These are phyloP conservation scores for Aramus guarauna DNA, from an alignment of 2,113 vertebrate species.

Conservation along the genomic window DNA sequence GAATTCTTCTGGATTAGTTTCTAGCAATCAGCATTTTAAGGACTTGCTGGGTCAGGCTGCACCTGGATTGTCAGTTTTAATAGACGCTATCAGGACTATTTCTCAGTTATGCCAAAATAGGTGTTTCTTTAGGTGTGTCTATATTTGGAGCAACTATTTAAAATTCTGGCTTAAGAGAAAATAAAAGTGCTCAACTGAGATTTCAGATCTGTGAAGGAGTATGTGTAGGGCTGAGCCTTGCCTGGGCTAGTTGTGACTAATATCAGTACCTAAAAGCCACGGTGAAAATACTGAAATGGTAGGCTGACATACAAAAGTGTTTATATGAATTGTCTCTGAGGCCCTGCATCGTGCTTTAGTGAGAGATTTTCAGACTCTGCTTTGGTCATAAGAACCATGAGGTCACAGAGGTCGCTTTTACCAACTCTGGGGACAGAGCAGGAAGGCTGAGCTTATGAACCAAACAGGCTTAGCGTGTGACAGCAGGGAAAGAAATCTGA, in stretches of 20 bases:
- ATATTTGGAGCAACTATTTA: neutral
- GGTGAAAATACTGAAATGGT: neutral
- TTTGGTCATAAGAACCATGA: neutral
- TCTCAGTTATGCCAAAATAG: neutral
- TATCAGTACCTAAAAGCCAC: neutral
- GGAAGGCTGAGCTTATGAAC: neutral
- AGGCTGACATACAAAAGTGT: neutral
- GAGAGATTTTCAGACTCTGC: neutral
- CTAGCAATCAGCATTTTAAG: neutral
- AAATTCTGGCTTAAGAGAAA: neutral
- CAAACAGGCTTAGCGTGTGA: neutral
- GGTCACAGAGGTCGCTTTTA: neutral
- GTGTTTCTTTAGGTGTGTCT: neutral
- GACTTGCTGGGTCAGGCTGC: neutral
- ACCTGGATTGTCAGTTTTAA: neutral
- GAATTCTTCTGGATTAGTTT: neutral
- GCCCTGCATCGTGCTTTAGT: neutral
- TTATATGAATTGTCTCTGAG: neutral
- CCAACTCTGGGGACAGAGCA: fast-evolving
- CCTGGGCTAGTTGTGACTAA: neutral
- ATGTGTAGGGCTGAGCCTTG: neutral
- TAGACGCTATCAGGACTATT: neutral
- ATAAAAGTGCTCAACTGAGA: neutral
- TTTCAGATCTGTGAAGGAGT: neutral
- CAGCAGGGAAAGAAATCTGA: neutral